Base-by-base conservation (phyloP, 2,113 vertebrate genomes). In the Felis chaus region DNA sequence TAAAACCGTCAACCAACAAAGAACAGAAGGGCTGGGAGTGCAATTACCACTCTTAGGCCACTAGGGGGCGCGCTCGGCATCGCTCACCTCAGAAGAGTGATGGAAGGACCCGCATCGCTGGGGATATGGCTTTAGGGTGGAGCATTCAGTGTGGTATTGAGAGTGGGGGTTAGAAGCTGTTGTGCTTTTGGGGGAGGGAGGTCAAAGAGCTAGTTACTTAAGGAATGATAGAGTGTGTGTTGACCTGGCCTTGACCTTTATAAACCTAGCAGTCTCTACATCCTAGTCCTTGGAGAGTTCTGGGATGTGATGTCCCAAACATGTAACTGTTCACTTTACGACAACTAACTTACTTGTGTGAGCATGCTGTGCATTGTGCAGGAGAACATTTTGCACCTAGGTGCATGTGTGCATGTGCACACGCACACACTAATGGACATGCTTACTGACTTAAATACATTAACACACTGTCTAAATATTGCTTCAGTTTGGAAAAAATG, bases 401-500 rank as follows among this genome's bases (percentile, higher is more conserved):
- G 69, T 2, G 31, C 57, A 25, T 14, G 16, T 10, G 11, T 2
- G 4, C 55, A n/a, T 8, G 21, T 31, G 31, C 31, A 11, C 1
- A 0, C 4, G 3, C 21, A 16, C 45, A 29, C 7, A 25, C 45
- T 50, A 11, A 15, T 5, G 9, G 50, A 50, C 68, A 69, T 1
- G 11, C 53, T 29, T 74, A 33, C 16, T 41, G 53, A 95, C 36
- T 65, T 78, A 92, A 91, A 39, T 73, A 83, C 10, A 65, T 81
- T 68, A 50, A 74, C 68, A 81, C 11, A n/a, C 3, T 74, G 50
- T 92, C 53, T 92, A 76, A 65, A 69, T 65, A 92, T 76, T 91
- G 80, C 41, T 92, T 92, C 79, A 55, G 73, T 21, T 57, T 93
- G 63, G 48, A 94, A 97, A 98, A 57, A 23, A 82, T 1, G 4